Evolutionary conservation across 2,888 invertebrate genomes (phyloP).

Genomic region (Helleia helle): DNA sequence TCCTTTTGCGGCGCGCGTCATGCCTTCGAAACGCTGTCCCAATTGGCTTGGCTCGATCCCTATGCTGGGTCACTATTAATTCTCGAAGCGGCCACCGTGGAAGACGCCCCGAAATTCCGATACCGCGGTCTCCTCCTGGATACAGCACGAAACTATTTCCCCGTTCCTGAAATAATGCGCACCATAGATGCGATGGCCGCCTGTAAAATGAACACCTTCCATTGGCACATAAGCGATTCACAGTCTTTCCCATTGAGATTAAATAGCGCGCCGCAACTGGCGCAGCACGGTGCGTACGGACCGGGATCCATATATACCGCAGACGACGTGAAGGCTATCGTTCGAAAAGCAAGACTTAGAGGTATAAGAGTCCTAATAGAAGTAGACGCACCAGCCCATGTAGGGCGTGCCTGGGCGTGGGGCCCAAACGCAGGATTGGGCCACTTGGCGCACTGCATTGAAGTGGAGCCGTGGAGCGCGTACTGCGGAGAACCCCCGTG

Average conservation of each 20-base stretch:
- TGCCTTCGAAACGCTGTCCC: conserved; percentile 84
- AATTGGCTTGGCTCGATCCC: conserved; percentile 86
- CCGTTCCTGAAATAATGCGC: conserved; percentile 79
- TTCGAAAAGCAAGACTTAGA: conserved; percentile 83
- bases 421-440: conserved; percentile 83
- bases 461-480: conserved; percentile 85
- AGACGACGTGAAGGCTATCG: conserved; percentile 80
- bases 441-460: conserved; percentile 85
- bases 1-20: conserved; percentile 86
- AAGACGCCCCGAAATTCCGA: conserved; percentile 83
- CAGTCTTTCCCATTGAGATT: conserved; percentile 93
- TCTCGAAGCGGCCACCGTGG: conserved; percentile 77
- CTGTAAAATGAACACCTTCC: conserved; percentile 92
- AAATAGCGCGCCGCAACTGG: conserved; percentile 82
- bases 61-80: conserved; percentile 75
- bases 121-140: conserved; percentile 93
- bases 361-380: conserved; percentile 92
- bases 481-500: conserved; percentile 91
- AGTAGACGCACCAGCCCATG: conserved; percentile 93
- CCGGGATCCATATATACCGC: conserved; percentile 83
- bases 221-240: conserved; percentile 94
- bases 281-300: conserved; percentile 89
- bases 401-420: conserved; percentile 91
- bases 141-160: conserved; percentile 92
- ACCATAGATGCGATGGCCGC: conserved; percentile 92